Base-by-base conservation (phyloP, 2,888 invertebrate genomes). In the Nezara viridula region DNA sequence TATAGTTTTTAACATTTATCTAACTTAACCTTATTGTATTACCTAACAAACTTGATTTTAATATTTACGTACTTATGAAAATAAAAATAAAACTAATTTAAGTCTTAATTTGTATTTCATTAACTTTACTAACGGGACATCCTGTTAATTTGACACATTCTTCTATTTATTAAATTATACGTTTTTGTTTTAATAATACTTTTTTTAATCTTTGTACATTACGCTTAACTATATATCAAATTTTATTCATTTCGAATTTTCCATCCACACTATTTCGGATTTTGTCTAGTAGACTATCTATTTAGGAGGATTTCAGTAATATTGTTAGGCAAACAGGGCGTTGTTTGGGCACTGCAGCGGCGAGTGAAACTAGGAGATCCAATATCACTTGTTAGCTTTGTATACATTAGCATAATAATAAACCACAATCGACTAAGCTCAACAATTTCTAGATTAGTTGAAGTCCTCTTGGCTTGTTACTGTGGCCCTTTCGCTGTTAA, bases 341-440 rank as follows among this genome's bases (percentile, higher is more conserved):
- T 7, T 37, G 66, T 37, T 73, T 73, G 66, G 19, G 66, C 32
- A 73, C 32, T 73, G 66, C 66, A 73, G 19, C 37, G 66, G 16
- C 7, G 32, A 37, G 66, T 37, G 66, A 73, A 73, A 73, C 32
- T 73, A 24, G 27, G 60, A 55, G 66, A 73, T 73, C 66, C 66
- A 73, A 73, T 73, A 73, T 73, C 66, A 73, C 66, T 73, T 73
- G 66, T 73, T 73, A 73, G 66, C 66, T 73, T 73, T 73, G 66
- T 73, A 73, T 73, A 73, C 37, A 73, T 73, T 73, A 47, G 81
- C 81, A 81, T 47, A 81, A 81, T 44, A 81, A 81, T 81, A 81
- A 81, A 81, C 81, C 81, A 81, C 81, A 81, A 81, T 81, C 6
- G 81, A 47, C 44, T 81, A 81, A 47, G 44, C 81, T 47, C 81